Evolutionary conservation across 2,797 vertebrate genomes (phyloP).

Genomic region (Anas georgica): DNA sequence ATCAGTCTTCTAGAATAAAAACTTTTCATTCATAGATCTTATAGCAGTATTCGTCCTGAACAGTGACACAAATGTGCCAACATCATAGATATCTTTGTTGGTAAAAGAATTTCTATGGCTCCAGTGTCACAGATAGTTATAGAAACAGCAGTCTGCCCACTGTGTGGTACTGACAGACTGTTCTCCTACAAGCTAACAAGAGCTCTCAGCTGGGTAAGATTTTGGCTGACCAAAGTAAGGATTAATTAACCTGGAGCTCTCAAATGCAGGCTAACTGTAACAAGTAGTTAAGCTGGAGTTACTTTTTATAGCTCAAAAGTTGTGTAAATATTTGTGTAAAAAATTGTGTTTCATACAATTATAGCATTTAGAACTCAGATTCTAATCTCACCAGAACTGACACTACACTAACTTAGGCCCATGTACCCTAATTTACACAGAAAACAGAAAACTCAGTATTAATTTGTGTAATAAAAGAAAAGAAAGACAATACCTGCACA

Average conservation of each 20-base stretch:
- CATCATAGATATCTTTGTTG: neutral
- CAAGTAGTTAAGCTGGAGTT: fast-evolving
- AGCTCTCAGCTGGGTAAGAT: neutral
- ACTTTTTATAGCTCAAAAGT: neutral
- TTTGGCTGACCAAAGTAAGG: neutral
- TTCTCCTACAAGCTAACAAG: neutral
- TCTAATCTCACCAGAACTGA: neutral
- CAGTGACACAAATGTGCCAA: neutral
- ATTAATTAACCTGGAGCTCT: neutral
- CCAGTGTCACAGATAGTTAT: neutral
- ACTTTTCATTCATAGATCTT: neutral
- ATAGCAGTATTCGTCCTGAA: neutral
- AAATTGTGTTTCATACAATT: neutral
- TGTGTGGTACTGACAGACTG: neutral
- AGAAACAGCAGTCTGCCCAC: neutral
- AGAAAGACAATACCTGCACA: constrained; percentile 83
- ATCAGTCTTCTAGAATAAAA: neutral
- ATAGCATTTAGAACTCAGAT: neutral
- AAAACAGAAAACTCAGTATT: neutral
- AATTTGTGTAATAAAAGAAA: neutral
- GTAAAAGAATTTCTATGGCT: neutral
- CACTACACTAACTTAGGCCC: neutral
- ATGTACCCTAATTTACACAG: neutral
- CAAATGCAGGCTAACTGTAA: neutral
- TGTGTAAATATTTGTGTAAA: neutral